Evolutionary conservation across 1,140 invertebrate species (phyloP), one percentile per base, ranked within the genome.

Genomic region (Chelonus insularis): DNA sequence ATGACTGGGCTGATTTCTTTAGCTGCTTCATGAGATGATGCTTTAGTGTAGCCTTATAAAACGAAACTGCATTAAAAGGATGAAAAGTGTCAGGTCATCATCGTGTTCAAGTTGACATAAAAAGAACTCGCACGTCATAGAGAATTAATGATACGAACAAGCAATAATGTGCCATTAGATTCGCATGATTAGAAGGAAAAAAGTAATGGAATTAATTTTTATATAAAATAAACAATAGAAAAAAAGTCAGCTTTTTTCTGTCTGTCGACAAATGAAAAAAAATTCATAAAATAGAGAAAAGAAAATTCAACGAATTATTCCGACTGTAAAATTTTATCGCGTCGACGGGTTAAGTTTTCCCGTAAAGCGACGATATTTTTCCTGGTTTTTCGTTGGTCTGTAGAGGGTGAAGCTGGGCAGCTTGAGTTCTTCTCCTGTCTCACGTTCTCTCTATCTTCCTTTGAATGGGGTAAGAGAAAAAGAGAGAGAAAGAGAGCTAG

Each of bases 51-150:
- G 25, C 25, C 25, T 29, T 29, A 29, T 32, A 45, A 34, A 11
- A 48, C 47, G 69, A 72, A 75, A 69, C 60, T 71, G 69, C 66
- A 75, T 71, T 72, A 73, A 75, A 75, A 72, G 34, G 63, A 64
- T 39, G 61, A 71, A 73, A 74, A 71, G 65, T 76, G 69, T 73
- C 68, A 67, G 67, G 62, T 74, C 71, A 75, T 71, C 56, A 75
- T 71, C 56, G 56, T 60, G 52, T 57, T 47, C 37, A 18, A 29
- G 60, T 36, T 51, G 58, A 60, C 50, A 60, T 12, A 60, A 43
- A 60, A 60, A 54, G 36, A 54, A 45, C n/a, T 25, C 21, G 9
- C 34, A 55, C 14, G 45, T 51, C 48, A 60, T 23, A 34, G 11
- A 11, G 29, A 34, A 52, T 52, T 52, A 16, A 52, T 60, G 50